phyloP scores from a whole-genome alignment of 2,113 vertebrate species.

The Haemorhous mexicanus region DNA sequence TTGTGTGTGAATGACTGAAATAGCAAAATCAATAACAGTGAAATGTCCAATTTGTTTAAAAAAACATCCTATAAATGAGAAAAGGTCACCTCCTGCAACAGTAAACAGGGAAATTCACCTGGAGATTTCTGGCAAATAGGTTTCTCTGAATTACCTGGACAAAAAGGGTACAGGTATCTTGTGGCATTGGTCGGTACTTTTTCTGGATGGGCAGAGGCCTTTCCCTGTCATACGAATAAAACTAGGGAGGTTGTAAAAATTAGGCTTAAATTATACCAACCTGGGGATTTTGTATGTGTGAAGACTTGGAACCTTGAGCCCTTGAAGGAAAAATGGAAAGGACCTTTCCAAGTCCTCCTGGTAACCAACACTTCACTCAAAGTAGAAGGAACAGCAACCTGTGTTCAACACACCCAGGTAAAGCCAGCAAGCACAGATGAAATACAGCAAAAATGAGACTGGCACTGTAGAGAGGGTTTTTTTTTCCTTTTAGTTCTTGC shows the following conservation, averaged over 20 bases:
- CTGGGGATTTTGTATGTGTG: background rate
- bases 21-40: background rate
- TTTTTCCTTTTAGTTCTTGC: background rate
- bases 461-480: fast-evolving
- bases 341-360: background rate
- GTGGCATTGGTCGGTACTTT: background rate
- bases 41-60: background rate
- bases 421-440: background rate
- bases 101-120: background rate
- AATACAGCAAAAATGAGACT: background rate
- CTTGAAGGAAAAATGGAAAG: background rate
- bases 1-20: background rate
- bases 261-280: background rate
- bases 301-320: background rate
- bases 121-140: background rate
- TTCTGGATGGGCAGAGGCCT: background rate
- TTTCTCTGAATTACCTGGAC: background rate
- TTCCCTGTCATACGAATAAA: background rate
- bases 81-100: background rate
- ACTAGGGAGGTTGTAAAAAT: background rate
- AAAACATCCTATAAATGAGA: background rate
- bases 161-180: background rate
- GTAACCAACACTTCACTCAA: background rate
- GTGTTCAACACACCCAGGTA: background rate
- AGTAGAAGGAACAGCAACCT: background rate